phyloP scores from a whole-genome alignment of 2,113 vertebrate species.

The Misgurnus anguillicaudatus region DNA sequence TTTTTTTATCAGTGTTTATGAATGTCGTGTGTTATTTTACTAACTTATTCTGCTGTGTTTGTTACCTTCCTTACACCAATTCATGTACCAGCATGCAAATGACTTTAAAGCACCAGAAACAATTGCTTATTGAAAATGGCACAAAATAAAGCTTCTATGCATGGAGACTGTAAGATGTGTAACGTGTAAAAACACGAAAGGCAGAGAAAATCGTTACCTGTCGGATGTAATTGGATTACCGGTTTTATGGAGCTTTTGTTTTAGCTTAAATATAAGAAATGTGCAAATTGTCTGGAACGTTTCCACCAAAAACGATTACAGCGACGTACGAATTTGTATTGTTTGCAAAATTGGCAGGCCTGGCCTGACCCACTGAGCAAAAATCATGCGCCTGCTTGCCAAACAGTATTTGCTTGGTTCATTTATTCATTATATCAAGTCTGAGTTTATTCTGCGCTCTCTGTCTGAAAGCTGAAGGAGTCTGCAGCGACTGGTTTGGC shows the following conservation, averaged over 20 bases:
- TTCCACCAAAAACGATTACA: slow-evolving; percentile 18
- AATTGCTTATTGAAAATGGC: slow-evolving; percentile 9
- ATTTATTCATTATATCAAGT: slow-evolving; percentile 21
- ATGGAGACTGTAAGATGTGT: not conserved
- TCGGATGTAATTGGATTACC: slow-evolving; percentile 30
- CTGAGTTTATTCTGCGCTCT: not conserved
- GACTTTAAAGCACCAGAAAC: not conserved
- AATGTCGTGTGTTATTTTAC: too few species aligned
- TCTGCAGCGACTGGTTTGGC: not conserved
- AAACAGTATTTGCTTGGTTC: slow-evolving; percentile 36
- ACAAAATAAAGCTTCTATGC: slow-evolving; percentile 19
- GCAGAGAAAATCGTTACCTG: slow-evolving; percentile 18
- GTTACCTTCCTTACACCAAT: too few species aligned
- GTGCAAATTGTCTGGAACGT: slow-evolving; percentile 13
- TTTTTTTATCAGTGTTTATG: too few species aligned
- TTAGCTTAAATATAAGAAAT: slow-evolving; percentile 20
- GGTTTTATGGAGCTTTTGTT: not conserved
- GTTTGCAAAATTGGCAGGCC: slow-evolving; percentile 8
- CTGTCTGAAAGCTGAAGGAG: not conserved
- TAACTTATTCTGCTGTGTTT: too few species aligned
- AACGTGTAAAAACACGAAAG: slow-evolving; percentile 4
- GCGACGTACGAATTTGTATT: slow-evolving; percentile 2
- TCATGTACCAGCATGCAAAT: not conserved
- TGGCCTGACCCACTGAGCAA: not conserved
- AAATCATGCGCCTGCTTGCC: slow-evolving; percentile 20